Evolutionary conservation across 2,113 vertebrate genomes (phyloP).

Genomic region (Tonatia bakeri): DNA sequence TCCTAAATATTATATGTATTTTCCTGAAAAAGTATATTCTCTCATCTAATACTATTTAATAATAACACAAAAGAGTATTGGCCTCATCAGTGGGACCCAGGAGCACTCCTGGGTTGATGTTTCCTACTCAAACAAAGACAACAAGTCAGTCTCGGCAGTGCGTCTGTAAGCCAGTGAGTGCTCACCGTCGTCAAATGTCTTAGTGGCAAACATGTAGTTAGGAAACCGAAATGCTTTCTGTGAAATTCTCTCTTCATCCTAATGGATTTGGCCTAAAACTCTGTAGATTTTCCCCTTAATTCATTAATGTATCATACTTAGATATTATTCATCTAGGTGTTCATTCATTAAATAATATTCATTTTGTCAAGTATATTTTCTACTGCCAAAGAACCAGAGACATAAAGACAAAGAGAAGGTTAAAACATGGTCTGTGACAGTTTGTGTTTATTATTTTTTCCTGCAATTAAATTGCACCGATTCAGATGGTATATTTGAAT

Average conservation of each 20-base stretch:
- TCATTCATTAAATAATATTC: conserved; percentile 6
- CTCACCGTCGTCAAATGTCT: conserved; percentile 13
- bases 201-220: neutral
- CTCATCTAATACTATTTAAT: neutral
- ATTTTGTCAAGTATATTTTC: neutral
- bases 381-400: neutral
- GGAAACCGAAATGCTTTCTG: conserved; percentile 17
- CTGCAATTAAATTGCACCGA: neutral
- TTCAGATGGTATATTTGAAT: conserved; percentile 4
- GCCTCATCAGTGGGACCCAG: neutral
- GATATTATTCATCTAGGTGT: neutral
- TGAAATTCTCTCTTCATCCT: neutral
- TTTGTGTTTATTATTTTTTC: neutral
- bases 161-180: neutral
- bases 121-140: conserved; percentile 1
- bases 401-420: neutral
- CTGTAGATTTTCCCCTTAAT: neutral
- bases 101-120: neutral
- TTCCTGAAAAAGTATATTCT: neutral
- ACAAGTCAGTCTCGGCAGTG: neutral
- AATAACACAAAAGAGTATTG: neutral
- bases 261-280: neutral
- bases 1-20: neutral
- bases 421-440: neutral
- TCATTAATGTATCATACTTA: neutral